Base-by-base conservation (phyloP, 2,888 invertebrate genomes). In the Latheticus oryzae region DNA sequence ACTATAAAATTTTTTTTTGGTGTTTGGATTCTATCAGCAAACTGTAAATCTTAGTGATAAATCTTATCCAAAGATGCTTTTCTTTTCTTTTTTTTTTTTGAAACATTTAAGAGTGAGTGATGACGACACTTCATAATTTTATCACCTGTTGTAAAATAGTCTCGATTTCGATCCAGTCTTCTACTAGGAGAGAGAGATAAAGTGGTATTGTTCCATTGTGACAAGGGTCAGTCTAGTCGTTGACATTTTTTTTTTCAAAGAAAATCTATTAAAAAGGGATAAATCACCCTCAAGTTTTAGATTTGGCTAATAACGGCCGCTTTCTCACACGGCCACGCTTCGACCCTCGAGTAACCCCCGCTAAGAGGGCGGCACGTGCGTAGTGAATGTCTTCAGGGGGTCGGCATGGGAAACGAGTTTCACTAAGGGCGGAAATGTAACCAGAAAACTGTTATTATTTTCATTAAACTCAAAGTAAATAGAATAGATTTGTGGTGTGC, bases 361-460 rank as follows among this genome's bases (percentile, higher is more conserved):
- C 65, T 38, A 63, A 62, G 68, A 65, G 64, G 62, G 63, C 63
- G 64, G 61, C 68, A 66, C 68, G 68, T 68, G 68, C 54, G 26
- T 43, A 51, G 38, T 60, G 53, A 60, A 60, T 60, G 64, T 64
- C 65, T 63, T 61, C 51, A 59, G 56, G 63, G 61, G 56, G 33
- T n/a, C 56, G 52, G 56, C 47, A 38, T 8, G 54, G 62, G 65
- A 62, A 64, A 58, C 58, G 54, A 28, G 11, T 33, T 12, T 5
- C 28, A 9, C 28, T 12, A 8, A 11, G 28, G 28, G 28, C 3
- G 21, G 21, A 19, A 19, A 19, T 3, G 21, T 19, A 19, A 19
- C 21, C 21, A 5, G 4, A 21, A 21, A 21, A 21, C 4, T 21
- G 5, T 21, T 21, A 21, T 21, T 5, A 21, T 5, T 5, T 21